phyloP scores from a whole-genome alignment of 2,113 vertebrate genomes.

The Rissa tridactyla region DNA sequence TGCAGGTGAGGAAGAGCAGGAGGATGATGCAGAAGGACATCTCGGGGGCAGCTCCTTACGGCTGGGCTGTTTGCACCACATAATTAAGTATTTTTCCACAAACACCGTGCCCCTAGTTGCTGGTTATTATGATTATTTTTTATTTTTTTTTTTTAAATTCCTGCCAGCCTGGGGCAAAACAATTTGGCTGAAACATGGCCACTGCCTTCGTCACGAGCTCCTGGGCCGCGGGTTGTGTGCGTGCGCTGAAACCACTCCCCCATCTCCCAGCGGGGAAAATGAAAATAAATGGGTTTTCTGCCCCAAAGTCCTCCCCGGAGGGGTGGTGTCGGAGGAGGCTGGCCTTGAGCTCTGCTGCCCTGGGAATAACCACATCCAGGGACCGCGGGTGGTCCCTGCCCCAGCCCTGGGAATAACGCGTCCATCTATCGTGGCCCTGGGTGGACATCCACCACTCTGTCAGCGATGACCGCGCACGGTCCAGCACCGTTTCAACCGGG shows the following conservation, averaged over 20 bases:
- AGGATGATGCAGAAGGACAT: neutral
- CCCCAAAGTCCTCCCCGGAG: neutral
- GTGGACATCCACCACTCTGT: neutral
- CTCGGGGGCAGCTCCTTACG: neutral
- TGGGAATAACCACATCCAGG: neutral
- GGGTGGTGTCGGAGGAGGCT: neutral
- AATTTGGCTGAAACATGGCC: neutral
- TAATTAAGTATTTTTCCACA: neutral
- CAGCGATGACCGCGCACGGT: neutral
- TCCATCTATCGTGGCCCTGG: fast-evolving
- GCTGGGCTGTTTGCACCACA: neutral
- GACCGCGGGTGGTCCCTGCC: fast-evolving
- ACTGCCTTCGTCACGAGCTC: fast-evolving
- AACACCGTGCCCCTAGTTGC: neutral
- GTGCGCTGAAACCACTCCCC: fast-evolving
- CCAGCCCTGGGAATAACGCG: neutral
- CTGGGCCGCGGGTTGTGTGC: fast-evolving
- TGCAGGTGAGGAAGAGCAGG: neutral
- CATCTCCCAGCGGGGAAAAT: fast-evolving
- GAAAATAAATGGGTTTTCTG: neutral
- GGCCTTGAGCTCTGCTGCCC: neutral
- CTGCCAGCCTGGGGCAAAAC: neutral
- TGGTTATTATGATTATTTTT: neutral
- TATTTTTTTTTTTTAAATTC: neutral
- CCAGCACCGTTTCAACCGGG: neutral